A percentile compares a stretch with the other conserved stretches of the same genome.
Conservation (phyloP, 2,888 invertebrate species). For the Mylabris sibirica region DNA sequence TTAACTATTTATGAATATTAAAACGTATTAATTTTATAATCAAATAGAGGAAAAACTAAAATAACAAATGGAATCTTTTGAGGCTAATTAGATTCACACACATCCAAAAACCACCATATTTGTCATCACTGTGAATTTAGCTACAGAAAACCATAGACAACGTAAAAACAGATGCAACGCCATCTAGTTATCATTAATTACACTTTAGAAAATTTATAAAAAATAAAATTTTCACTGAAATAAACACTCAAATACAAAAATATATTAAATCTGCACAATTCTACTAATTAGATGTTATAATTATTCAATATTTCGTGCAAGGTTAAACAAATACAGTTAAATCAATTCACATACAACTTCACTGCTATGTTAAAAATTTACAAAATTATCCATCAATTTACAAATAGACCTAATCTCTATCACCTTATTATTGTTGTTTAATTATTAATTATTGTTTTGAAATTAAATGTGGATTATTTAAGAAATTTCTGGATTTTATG, state of each 20-base stretch:
- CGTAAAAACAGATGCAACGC: background rate
- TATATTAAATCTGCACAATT: background rate
- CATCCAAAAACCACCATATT: slow-evolving; percentile 42
- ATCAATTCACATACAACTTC: background rate
- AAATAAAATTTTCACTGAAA: background rate
- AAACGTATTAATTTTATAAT: slow-evolving; percentile 33
- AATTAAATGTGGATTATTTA: background rate
- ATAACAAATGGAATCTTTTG: slow-evolving; percentile 22
- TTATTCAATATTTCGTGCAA: background rate
- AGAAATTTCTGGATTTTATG: background rate
- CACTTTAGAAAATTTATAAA: background rate
- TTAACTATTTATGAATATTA: slow-evolving; percentile 10
- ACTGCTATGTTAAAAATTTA: background rate
- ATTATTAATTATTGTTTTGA: background rate
- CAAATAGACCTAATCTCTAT: background rate
- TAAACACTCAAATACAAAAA: background rate
- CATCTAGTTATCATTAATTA: background rate
- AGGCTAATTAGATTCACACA: slow-evolving; percentile 34
- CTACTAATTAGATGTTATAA: background rate
- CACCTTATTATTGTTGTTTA: background rate
- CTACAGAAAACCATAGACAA: slow-evolving; percentile 23
- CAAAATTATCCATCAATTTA: background rate
- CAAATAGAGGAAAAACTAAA: slow-evolving; percentile 17
- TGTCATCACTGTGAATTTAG: slow-evolving; percentile 35
- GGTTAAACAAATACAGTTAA: background rate